A percentile compares a stretch with the other conserved stretches of the same genome.
Conservation (phyloP, 1,140 invertebrate species). For the Drosophila subpulchrella region DNA sequence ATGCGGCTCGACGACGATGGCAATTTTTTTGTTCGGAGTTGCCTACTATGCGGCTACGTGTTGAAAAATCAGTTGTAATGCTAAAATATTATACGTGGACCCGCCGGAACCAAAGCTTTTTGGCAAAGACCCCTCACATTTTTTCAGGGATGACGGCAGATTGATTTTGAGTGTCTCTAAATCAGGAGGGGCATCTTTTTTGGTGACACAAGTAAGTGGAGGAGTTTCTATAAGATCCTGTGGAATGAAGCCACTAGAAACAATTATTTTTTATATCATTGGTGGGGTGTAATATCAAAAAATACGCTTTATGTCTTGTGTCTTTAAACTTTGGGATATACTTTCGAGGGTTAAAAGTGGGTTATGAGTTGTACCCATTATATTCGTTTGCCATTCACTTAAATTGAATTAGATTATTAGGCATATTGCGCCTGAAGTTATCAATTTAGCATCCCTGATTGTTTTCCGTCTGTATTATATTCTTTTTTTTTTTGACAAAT, state of each 20-base stretch:
- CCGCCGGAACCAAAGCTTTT: constrained; percentile 23
- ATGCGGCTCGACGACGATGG: constrained; percentile 64
- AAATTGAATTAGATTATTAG: not conserved
- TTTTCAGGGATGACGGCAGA: constrained; percentile 51
- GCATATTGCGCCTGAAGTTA: constrained; percentile 10
- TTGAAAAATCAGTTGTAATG: constrained; percentile 77
- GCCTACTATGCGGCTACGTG: constrained; percentile 70
- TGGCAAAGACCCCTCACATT: constrained; percentile 12
- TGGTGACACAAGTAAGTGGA: not conserved
- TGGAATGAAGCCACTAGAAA: no score
- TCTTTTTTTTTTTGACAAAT: constrained; percentile 54
- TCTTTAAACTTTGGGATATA: not conserved
- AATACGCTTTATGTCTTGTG: no score
- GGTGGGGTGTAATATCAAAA: not conserved
- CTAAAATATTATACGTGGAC: constrained; percentile 77
- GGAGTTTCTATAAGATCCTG: not conserved
- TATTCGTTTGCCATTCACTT: not conserved
- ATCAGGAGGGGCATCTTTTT: constrained; percentile 12
- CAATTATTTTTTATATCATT: not conserved
- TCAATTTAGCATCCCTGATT: constrained; percentile 32
- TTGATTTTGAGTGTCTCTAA: constrained; percentile 36
- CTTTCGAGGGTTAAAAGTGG: not conserved
- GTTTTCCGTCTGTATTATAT: constrained; percentile 30
- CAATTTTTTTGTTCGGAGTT: constrained; percentile 43
- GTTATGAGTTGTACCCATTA: not conserved